Conservation (phyloP, 2,797 vertebrate genomes). For the Decapterus maruadsi region DNA sequence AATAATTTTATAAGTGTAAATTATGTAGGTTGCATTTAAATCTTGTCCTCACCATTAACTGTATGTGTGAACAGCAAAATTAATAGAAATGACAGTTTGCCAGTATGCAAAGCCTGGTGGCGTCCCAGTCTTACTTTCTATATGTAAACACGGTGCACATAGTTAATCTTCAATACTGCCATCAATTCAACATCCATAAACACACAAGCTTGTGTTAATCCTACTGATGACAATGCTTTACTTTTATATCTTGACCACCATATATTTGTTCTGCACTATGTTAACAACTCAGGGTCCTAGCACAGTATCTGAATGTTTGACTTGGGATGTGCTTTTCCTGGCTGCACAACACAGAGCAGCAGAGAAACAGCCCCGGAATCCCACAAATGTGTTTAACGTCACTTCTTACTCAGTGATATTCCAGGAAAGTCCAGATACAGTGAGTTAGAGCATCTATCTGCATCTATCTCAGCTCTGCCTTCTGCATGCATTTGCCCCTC, state of each 20-base stretch:
- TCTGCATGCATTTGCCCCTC: not conserved
- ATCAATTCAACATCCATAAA: slow-evolving; percentile 3
- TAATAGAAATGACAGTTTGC: not conserved
- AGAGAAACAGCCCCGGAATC: not conserved
- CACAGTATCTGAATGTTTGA: slow-evolving; percentile 7
- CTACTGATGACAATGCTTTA: not conserved
- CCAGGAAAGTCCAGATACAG: not conserved
- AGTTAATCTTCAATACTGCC: not conserved
- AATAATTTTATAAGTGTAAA: no score
- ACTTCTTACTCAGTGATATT: slow-evolving; percentile 4
- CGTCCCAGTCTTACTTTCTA: not conserved
- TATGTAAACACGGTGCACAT: not conserved
- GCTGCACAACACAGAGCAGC: not conserved
- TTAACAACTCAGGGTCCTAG: not conserved
- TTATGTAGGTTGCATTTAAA: not conserved
- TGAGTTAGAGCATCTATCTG: not conserved
- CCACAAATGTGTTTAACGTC: slow-evolving; percentile 11
- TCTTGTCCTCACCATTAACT: not conserved
- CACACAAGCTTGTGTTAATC: not conserved
- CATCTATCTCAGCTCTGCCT: not conserved
- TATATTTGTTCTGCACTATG: not conserved
- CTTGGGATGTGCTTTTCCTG: not conserved
- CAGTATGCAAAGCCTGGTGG: not conserved
- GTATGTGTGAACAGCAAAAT: not conserved
- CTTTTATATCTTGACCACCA: not conserved